These are phyloP conservation scores for Galaxias olidus DNA, from an alignment of 2,797 vertebrate genomes.

Conservation along the genomic window DNA sequence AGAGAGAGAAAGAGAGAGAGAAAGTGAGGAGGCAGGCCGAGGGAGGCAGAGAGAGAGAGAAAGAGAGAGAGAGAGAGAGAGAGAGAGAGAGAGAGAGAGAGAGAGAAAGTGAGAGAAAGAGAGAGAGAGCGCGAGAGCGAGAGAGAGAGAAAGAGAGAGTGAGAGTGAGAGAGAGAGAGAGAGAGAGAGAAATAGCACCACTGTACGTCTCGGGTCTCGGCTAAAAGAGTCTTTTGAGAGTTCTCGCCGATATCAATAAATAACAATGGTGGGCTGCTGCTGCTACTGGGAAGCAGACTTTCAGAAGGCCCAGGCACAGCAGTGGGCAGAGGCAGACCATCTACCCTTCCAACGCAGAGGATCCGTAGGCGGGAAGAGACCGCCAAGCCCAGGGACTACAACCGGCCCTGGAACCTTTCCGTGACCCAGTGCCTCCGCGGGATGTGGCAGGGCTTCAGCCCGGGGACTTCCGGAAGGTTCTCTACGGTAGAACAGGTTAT, in stretches of 20 bases:
- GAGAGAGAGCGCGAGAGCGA: slow-evolving; percentile 18
- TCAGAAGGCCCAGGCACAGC: slow-evolving; percentile 21
- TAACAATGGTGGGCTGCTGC: slow-evolving; percentile 42
- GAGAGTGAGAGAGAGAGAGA: slow-evolving; percentile 2
- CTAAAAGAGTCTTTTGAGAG: slow-evolving; percentile 62
- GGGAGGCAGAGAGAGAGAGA: slow-evolving; percentile 49
- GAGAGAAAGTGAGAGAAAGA: not conserved
- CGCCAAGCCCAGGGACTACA: too few relatives aligned
- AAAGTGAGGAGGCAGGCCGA: too few relatives aligned
- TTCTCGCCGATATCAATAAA: slow-evolving; percentile 60
- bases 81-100: slow-evolving; percentile 8
- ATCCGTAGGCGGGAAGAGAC: too few relatives aligned
- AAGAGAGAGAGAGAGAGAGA: slow-evolving; percentile 5
- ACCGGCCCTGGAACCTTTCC: too few relatives aligned
- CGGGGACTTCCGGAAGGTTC: too few relatives aligned
- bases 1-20: slow-evolving; percentile 4
- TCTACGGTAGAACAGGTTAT: too few relatives aligned
- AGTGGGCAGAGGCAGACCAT: slow-evolving; percentile 34
- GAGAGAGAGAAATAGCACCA: slow-evolving; percentile 60
- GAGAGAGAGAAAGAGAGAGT: too few relatives aligned
- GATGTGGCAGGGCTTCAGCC: too few relatives aligned
- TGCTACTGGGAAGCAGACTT: slow-evolving; percentile 32
- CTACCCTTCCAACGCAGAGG: not conserved
- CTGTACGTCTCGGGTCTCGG: slow-evolving; percentile 61
- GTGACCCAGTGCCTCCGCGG: too few relatives aligned